phyloP scores from a whole-genome alignment of 2,113 vertebrate genomes.

The Myotis brandtii region DNA sequence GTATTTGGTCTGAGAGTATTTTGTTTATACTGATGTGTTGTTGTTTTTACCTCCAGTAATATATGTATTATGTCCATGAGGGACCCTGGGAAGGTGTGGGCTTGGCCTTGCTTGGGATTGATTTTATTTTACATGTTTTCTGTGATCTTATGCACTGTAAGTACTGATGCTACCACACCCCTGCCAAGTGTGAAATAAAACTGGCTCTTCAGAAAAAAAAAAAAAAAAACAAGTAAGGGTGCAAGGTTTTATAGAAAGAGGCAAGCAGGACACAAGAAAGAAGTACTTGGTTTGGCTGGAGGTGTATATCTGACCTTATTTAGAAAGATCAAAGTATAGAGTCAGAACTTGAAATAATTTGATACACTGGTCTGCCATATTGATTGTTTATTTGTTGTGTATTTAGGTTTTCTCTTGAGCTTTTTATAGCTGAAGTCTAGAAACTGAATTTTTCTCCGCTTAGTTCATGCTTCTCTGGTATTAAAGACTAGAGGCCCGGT shows the following conservation, averaged over 20 bases:
- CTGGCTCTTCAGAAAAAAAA: background rate
- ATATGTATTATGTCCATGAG: background rate
- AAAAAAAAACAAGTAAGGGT: no score
- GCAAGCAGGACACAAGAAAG: background rate
- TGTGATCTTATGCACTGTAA: background rate
- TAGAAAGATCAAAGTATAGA: background rate
- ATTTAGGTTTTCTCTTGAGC: background rate
- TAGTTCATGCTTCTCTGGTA: background rate
- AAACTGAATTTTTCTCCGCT: background rate
- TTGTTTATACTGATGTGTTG: background rate
- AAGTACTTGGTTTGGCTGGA: background rate
- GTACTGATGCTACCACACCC: background rate
- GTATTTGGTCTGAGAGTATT: background rate
- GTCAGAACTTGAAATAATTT: background rate
- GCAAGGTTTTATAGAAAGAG: background rate
- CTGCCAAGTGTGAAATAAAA: slow-evolving; percentile 68
- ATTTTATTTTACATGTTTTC: background rate
- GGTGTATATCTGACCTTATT: background rate
- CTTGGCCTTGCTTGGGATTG: slow-evolving; percentile 11
- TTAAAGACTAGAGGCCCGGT: background rate
- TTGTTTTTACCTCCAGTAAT: background rate
- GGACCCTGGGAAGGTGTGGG: background rate
- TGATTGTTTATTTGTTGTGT: background rate
- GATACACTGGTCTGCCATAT: background rate
- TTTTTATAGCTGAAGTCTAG: slow-evolving; percentile 10